Evolutionary conservation across 2,797 vertebrate genomes (phyloP).

Genomic region (Phataginus tricuspis): DNA sequence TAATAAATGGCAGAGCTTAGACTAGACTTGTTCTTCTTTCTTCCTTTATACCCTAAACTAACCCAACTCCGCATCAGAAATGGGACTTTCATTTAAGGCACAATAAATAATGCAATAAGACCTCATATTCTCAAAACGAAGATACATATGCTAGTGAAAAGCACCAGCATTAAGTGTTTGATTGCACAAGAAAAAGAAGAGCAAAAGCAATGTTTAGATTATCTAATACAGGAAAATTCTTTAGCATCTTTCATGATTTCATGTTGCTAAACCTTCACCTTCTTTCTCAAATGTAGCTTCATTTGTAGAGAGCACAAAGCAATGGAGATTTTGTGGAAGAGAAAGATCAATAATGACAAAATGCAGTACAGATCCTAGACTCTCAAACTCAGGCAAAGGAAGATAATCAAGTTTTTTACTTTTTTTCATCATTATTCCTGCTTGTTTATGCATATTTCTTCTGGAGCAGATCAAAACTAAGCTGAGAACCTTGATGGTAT

Average conservation of each 20-base stretch:
- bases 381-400: constrained; percentile 31
- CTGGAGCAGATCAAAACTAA: constrained; percentile 72
- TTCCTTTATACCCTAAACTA: background rate
- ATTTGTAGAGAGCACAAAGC: background rate
- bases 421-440: constrained; percentile 42
- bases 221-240: background rate
- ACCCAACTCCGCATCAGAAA: background rate
- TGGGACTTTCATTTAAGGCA: constrained; percentile 12
- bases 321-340: background rate
- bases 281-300: background rate
- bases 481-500: constrained; percentile 59
- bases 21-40: background rate
- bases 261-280: background rate
- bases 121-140: background rate
- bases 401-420: constrained; percentile 24
- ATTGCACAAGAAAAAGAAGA: background rate
- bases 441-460: constrained; percentile 74
- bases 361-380: constrained; percentile 5
- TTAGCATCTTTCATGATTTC: background rate
- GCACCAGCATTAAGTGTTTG: background rate
- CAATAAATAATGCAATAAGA: constrained; percentile 42
- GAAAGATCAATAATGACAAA: background rate
- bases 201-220: background rate
- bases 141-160: background rate
- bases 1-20: background rate